These are phyloP conservation scores for Astatoreochromis straeleni DNA, from an alignment of 2,113 vertebrate genomes.

Conservation along the genomic window DNA sequence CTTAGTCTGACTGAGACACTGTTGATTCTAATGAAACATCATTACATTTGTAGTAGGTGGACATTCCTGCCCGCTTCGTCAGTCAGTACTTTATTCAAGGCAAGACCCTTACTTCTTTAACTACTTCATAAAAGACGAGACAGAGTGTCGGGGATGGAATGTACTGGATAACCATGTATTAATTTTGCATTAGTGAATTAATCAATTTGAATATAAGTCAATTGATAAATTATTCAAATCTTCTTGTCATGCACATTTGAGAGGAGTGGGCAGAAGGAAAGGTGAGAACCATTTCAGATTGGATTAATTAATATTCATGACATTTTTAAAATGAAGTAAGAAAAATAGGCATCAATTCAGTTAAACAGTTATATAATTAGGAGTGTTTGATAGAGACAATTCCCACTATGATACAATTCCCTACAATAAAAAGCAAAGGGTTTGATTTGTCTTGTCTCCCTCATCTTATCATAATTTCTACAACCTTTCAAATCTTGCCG, in stretches of 20 bases:
- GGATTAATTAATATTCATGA: slow-evolving; percentile 93
- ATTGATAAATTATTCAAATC: slow-evolving; percentile 88
- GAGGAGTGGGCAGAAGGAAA: slow-evolving; percentile 57
- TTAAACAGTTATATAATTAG: slow-evolving; percentile 52
- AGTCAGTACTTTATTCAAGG: slow-evolving; percentile 37
- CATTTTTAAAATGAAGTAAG: slow-evolving; percentile 77
- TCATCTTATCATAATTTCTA: not conserved
- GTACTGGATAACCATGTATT: slow-evolving; percentile 69
- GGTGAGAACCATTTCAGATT: slow-evolving; percentile 71
- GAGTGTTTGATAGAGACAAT: slow-evolving; percentile 30
- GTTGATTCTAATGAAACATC: slow-evolving; percentile 28
- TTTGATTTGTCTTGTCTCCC: slow-evolving; percentile 3
- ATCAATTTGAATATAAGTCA: slow-evolving; percentile 90
- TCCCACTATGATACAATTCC: slow-evolving; percentile 7
- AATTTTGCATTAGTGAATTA: slow-evolving; percentile 86
- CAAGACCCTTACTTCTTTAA: slow-evolving; percentile 46
- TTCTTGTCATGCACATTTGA: slow-evolving; percentile 68
- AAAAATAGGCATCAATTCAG: slow-evolving; percentile 65
- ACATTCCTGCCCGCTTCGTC: not conserved
- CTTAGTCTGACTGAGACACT: not conserved
- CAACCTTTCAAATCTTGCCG: not conserved
- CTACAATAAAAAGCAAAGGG: slow-evolving; percentile 7
- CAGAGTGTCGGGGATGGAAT: slow-evolving; percentile 40
- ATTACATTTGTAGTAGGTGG: slow-evolving; percentile 28
- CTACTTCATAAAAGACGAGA: slow-evolving; percentile 66